Evolutionary conservation across 2,113 vertebrate genomes (phyloP), one percentile per base, ranked within the genome.

Genomic region (Nothobranchius kuhntae): DNA sequence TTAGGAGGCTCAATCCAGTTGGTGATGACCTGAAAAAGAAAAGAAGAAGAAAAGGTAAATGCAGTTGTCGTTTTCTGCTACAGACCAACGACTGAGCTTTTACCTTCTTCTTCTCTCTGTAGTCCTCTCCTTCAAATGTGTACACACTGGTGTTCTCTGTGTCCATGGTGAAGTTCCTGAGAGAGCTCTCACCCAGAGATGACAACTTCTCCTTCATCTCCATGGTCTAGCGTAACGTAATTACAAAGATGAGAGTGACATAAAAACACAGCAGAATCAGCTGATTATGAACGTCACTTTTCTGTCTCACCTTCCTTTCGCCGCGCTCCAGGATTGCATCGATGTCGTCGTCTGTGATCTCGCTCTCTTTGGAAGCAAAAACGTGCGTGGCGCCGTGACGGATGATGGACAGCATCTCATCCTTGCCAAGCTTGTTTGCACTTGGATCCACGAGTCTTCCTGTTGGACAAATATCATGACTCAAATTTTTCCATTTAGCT

Each of bases 101-200:
- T 62, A 99, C 98, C 96, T 99, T 99, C 84, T 99, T 98, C 88
- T 99, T 99, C 89, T 99, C 98, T 90, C 98, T 94, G 86, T 99
- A 99, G 92, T 99, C 98, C 86, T 98, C 98, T 42, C 98, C 97
- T 92, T 99, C 98, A 67, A 99, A 99, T 40, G 95, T 99, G 88
- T 99, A 99, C 42, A 99, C 98, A 1, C 97, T 99, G 53, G 95
- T 98, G 46, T 95, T 96, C 59, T 99, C 98, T 0, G 96, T 97
- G 76, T 98, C 98, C 96, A 99, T 95, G 44, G 96, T 99, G 77
- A 99, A 99, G 90, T 99, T 99, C 85, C 95, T 95, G 77, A 99
- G 92, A 1, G 95, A 93, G 83, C 96, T 94, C 91, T 99, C 97
- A 2, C 97, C 98, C 92, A 99, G 94, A 47, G 93, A 93, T 24